Base-by-base conservation (phyloP, 2,113 vertebrate genomes). In the Empidonax alnorum region DNA sequence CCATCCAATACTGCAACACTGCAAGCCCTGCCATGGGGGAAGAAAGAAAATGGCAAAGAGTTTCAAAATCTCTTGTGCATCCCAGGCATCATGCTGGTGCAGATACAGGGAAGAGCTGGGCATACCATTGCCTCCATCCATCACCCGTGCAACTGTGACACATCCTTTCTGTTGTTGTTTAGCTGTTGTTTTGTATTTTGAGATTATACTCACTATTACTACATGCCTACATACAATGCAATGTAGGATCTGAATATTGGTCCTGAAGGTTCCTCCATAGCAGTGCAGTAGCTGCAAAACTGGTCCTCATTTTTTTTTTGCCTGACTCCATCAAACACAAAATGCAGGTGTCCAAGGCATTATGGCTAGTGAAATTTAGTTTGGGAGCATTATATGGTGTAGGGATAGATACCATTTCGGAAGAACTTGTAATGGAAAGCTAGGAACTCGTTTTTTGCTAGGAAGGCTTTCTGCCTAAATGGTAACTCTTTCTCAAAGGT, bases 21-120 rank as follows among this genome's bases (percentile, higher is more conserved):
- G 11, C 59, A 53, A 82, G 31, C 35, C 19, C 28, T 61, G 23
- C 25, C 30, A 39, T 9, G 3, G 18, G 9, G 44, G 6, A 41
- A 78, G 30, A 87, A 49, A 74, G 20, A 14, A 25, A 81, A 78
- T 17, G 18, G 2, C 30, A 44, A 74, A n/a, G 69, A 93, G 8
- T 15, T 71, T 69, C 14, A 39, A 82, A 87, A 58, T 24, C 17
- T 62, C 28, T 37, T 30, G 8, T 13, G 18, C 18, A 28, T 14
- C 35, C 7, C 35, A 59, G 18, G 18, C 17, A 50, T 4, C 1
- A 0, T 24, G 15, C 9, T 61, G 50, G 14, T 65, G 17, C 33
- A 77, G 55, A 15, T 5, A 91, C 3, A 49, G 4, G 27, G n/a
- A 69, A 46, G 24, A 62, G 11, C 0, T 15, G 3, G 11, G 27